These are phyloP conservation scores for Tupaia tana DNA, from an alignment of 2,113 vertebrate genomes.

Conservation along the genomic window DNA sequence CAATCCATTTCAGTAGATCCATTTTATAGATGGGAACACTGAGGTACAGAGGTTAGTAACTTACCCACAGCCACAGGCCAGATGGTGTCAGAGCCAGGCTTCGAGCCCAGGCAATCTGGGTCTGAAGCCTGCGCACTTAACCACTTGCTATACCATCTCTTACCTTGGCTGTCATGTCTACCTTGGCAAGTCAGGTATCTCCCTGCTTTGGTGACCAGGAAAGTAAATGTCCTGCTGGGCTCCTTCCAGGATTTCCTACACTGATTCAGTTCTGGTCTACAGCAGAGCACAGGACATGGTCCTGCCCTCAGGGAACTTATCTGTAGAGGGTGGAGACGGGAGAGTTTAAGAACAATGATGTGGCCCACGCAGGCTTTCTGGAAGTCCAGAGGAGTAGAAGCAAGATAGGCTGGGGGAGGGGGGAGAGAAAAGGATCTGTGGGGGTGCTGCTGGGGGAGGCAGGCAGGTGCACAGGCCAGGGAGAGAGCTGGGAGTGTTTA, in stretches of 20 bases:
- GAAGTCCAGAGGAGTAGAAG: neutral
- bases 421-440: no score
- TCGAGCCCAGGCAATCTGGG: neutral
- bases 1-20: no score
- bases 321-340: neutral
- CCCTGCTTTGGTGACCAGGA: neutral
- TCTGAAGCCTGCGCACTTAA: neutral
- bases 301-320: neutral
- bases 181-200: neutral
- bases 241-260: neutral
- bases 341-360: neutral
- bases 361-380: neutral
- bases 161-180: no score
- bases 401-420: neutral
- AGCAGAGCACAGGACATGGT: neutral
- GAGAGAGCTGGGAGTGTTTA: neutral
- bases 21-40: neutral
- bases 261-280: neutral
- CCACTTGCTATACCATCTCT: neutral
- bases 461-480: neutral
- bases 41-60: neutral
- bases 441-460: no score
- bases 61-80: neutral
- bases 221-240: neutral
- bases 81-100: neutral